Conservation (phyloP, 2,113 vertebrate species). For the Bufo gargarizans region DNA sequence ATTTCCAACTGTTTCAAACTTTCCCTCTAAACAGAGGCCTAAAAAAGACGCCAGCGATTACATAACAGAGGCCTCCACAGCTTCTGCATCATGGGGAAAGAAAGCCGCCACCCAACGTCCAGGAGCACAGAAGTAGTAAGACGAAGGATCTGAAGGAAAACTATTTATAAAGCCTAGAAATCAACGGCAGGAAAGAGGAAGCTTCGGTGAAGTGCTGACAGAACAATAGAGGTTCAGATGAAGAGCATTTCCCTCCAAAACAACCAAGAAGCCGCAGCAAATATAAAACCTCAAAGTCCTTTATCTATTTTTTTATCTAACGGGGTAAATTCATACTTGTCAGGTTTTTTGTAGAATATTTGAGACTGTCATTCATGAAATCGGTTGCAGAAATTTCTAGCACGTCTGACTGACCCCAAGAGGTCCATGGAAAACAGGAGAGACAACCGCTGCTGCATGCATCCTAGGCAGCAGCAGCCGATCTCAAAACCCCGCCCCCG, state of each 20-base stretch:
- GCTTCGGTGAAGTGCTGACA: not conserved
- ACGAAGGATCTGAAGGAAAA: not conserved
- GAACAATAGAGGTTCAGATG: not conserved
- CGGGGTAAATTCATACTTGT: too few relatives aligned
- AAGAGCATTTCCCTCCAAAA: not conserved
- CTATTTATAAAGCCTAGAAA: conserved; percentile 1
- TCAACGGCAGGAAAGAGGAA: not conserved
- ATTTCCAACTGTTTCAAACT: conserved; percentile 12
- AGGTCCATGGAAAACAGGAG: too few relatives aligned
- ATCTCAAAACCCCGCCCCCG: too few relatives aligned
- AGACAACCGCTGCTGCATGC: too few relatives aligned
- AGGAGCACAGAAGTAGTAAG: not conserved
- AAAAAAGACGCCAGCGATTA: not conserved
- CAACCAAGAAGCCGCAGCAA: not conserved
- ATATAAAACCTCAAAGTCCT: not conserved
- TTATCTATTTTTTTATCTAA: too few relatives aligned
- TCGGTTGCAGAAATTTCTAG: too few relatives aligned
- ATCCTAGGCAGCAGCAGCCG: too few relatives aligned
- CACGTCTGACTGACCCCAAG: too few relatives aligned
- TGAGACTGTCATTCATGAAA: too few relatives aligned
- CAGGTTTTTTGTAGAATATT: too few relatives aligned
- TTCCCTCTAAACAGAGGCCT: not conserved
- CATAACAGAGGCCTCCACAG: not conserved
- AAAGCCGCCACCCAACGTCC: not conserved
- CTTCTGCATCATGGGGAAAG: not conserved